Percentiles rank a stretch among this genome's conserved stretches.
Evolutionary conservation across 2,797 vertebrate genomes (phyloP).

Genomic region (Betta splendens): DNA sequence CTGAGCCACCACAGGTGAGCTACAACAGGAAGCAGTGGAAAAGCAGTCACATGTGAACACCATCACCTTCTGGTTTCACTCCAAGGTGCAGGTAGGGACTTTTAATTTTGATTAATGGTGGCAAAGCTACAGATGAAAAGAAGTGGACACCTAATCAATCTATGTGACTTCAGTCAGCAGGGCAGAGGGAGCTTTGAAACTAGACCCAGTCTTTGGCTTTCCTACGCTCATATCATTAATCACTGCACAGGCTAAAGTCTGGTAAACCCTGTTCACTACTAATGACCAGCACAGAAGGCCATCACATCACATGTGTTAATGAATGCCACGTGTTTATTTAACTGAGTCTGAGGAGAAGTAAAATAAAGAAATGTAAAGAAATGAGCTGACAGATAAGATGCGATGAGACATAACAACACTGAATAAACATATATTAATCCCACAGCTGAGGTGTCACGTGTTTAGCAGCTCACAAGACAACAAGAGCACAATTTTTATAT

Average conservation of each 20-base stretch:
- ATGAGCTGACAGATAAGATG: too few species aligned
- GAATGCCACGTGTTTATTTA: constrained; percentile 50
- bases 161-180: constrained; percentile 44
- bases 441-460: too few species aligned
- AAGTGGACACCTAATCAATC: constrained; percentile 51
- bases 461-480: constrained; percentile 10
- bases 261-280: constrained; percentile 36
- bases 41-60: constrained; percentile 1
- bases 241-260: constrained; percentile 30
- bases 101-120: constrained; percentile 68
- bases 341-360: constrained; percentile 30
- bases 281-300: constrained; percentile 37
- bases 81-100: constrained; percentile 17
- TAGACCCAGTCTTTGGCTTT: constrained; percentile 21
- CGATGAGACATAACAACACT: too few species aligned
- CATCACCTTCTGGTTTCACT: constrained; percentile 26
- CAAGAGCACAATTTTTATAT: constrained; percentile 19
- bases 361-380: too few species aligned
- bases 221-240: constrained; percentile 65
- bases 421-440: too few species aligned
- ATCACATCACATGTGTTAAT: constrained; percentile 61
- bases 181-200: constrained; percentile 38
- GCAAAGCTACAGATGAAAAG: constrained; percentile 66
- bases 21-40: constrained; percentile 16
- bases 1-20: constrained; percentile 15